Base-by-base conservation (phyloP, 2,888 invertebrate genomes). In the Pomacea canaliculata region DNA sequence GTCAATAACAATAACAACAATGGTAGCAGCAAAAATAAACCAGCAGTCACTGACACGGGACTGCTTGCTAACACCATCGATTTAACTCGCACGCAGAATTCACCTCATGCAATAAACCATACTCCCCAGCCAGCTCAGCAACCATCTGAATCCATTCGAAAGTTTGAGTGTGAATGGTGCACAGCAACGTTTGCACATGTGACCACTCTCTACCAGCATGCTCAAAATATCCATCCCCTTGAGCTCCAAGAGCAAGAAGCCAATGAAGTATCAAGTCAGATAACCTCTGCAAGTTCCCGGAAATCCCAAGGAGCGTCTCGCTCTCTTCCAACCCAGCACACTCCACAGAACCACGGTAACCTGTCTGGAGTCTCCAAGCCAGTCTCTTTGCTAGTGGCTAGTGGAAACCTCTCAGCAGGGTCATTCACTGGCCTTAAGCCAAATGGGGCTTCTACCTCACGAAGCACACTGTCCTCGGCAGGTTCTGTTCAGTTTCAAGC, bases 161-260 rank as follows among this genome's bases (percentile, higher is more conserved):
- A 76, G 74, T 81, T 79, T 59, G 83, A 83, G 18, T 89, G 89
- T 83, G 87, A 89, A 76, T 88, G 88, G 88, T 89, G 89, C 78
- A 78, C 82, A 18, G 84, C 86, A 23, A 84, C 84, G 59, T 87
- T 86, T 75, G 85, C 85, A 10, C 85, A 86, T 76, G 79, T 89
- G 19, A 84, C 84, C 10, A 83, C 86, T 12, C 80, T 89, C n/a
- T 88, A 88, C 77, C 85, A 86, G 51, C 89, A 89, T 82, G 87
- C 86, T 12, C 81, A 82, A 69, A 79, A 78, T 16, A 81, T 83
- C 8, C 89, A 89, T 78, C 87, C 88, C 12, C 76, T 80, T 18
- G 85, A 88, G 70, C 80, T 88, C 19, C 82, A 83, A 37, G 83
- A 83, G 49, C 87, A 87, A 74, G 88, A 88, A 77, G 81, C 83